phyloP scores from a whole-genome alignment of 1,140 invertebrate species.

The Scaptomyza hsui region DNA sequence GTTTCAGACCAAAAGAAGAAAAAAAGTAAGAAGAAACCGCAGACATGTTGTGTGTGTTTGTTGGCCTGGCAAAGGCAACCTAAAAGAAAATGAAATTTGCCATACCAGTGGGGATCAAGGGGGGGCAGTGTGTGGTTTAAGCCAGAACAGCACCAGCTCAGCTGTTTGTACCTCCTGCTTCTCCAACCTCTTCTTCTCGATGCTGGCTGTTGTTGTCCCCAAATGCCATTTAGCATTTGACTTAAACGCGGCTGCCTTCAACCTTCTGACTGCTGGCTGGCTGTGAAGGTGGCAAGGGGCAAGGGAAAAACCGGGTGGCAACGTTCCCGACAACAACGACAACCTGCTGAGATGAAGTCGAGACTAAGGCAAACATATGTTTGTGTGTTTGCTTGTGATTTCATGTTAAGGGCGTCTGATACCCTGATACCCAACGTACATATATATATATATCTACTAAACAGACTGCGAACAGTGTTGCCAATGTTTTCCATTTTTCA shows the following conservation, averaged over 20 bases:
- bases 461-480: background rate
- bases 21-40: constrained; percentile 52
- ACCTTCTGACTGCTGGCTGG: constrained; percentile 30
- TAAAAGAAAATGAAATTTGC: constrained; percentile 47
- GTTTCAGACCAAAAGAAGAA: constrained; percentile 5
- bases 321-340: constrained; percentile 23
- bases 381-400: constrained; percentile 49
- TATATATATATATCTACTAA: background rate
- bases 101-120: background rate
- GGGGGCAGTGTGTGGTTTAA: background rate
- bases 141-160: constrained; percentile 39
- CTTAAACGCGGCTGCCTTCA: constrained; percentile 60
- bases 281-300: background rate
- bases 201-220: constrained; percentile 55
- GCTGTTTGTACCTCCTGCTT: constrained; percentile 50
- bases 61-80: constrained; percentile 26
- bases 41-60: constrained; percentile 51
- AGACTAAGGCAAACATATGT: constrained; percentile 58
- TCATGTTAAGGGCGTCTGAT: constrained; percentile 70
- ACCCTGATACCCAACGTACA: constrained; percentile 40
- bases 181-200: constrained; percentile 41
- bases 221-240: constrained; percentile 79
- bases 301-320: constrained; percentile 11
- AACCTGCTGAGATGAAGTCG: constrained; percentile 59
- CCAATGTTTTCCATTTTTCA: constrained; percentile 2